Base-by-base conservation (phyloP, 2,888 invertebrate genomes). In the Rhamnusium bicolor region DNA sequence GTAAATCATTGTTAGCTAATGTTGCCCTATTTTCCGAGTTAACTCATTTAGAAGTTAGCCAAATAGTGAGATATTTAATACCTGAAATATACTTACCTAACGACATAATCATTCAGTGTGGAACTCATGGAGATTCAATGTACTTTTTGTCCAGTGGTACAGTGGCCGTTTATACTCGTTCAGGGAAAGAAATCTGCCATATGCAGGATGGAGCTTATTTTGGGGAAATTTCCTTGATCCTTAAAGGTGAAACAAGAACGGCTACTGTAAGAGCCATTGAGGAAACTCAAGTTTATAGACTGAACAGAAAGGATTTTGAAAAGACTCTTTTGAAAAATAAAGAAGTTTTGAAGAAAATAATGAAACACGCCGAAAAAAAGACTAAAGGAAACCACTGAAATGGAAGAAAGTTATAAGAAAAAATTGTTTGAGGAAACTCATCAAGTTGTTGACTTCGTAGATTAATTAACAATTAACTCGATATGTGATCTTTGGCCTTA, bases 121-220 rank as follows among this genome's bases (percentile, higher is more conserved):
- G 91, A 0, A 89, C 90, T 16, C 84, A 87, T n/a, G 92, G 92
- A 0, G 90, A 91, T 73, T 91, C 91, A 83, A 92, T 93, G 92
- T 93, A 90, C 84, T 92, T 93, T 79, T 87, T 93, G 21, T 66
- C 66, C 21, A 83, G 47, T 90, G 90, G 74, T 92, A 92, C 80
- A 92, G 92, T 6, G 7, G 29, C 29, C 0, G 53, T 66, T 14
- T 53, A 53, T 14, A 66, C 53, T 1, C 53, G 27, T 1, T 66
- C 32, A 5, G 29, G 66, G 1, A 63, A 18, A 53, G 66, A 66
- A 16, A 40, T 66, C n/a, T 51, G 32, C 18, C 53, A 91, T 91
- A 76, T 60, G 32, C 46, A 61, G n/a, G 61, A 61, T 12, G 92
- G 92, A 1, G 90, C 90, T 0, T 89, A 91, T 81, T 92, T 92